Conservation (phyloP, 2,888 invertebrate genomes). For the Pedicia rivosa region DNA sequence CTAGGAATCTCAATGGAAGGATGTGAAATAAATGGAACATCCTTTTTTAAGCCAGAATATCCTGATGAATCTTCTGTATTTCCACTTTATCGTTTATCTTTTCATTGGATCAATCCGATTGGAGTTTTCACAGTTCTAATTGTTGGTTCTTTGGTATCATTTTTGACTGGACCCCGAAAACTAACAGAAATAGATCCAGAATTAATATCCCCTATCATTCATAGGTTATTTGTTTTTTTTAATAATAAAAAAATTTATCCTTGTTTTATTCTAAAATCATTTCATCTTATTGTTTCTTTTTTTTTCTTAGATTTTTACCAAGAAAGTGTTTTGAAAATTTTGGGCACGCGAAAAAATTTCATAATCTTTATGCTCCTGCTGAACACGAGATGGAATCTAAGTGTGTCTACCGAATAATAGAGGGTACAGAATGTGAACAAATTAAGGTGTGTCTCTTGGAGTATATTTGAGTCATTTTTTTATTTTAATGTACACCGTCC, state of each 20-base stretch:
- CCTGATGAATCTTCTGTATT: conserved; percentile 40
- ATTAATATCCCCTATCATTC: conserved; percentile 41
- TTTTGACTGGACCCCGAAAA: conserved; percentile 36
- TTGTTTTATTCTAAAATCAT: no score
- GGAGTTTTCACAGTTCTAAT: conserved; percentile 48
- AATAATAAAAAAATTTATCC: no score
- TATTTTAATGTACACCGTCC: no score
- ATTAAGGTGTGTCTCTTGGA: no score
- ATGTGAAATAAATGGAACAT: no score
- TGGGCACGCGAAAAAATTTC: not conserved
- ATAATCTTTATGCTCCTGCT: no score
- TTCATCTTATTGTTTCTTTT: not conserved
- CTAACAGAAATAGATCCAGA: conserved; percentile 37
- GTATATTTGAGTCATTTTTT: no score
- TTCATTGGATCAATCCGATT: conserved; percentile 66
- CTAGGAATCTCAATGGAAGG: conserved; percentile 34
- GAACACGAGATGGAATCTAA: no score
- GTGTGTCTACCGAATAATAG: no score
- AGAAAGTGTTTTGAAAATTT: conserved; percentile 20
- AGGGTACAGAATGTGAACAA: no score
- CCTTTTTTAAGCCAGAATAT: no score
- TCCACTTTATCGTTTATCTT: conserved; percentile 60
- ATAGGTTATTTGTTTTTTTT: conserved; percentile 24
- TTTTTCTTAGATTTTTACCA: conserved; percentile 20
- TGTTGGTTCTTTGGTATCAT: conserved; percentile 50